Conservation (phyloP, 2,113 vertebrate genomes). For the Atherinomorus stipes region DNA sequence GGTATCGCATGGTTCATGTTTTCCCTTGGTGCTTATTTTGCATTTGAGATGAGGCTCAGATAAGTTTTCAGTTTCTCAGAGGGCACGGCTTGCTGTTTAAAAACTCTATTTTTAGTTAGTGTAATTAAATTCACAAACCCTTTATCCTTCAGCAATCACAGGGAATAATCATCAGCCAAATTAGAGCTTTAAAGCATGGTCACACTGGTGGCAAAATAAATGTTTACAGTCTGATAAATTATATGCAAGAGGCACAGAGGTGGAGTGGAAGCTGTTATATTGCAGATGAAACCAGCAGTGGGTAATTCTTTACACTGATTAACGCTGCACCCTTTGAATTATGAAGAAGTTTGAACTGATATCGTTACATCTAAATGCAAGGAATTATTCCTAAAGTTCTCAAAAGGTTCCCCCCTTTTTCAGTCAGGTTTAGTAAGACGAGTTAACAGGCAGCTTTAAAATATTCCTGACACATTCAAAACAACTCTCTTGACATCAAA, state of each 20-base stretch:
- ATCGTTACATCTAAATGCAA: constrained; percentile 36
- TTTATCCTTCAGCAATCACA: constrained; percentile 20
- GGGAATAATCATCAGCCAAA: constrained; percentile 39
- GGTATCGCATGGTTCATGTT: background rate
- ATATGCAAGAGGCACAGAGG: constrained; percentile 36
- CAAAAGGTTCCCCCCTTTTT: constrained; percentile 16
- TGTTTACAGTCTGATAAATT: constrained; percentile 55
- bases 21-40: background rate
- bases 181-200: constrained; percentile 47
- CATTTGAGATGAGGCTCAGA: constrained; percentile 5
- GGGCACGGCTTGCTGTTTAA: constrained; percentile 19
- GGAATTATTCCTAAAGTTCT: constrained; percentile 33
- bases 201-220: constrained; percentile 49
- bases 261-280: constrained; percentile 32
- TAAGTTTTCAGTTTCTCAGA: constrained; percentile 27
- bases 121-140: constrained; percentile 55
- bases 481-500: constrained; percentile 74
- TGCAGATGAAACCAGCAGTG: constrained; percentile 39
- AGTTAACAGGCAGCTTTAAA: constrained; percentile 57
- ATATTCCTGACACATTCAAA: constrained; percentile 72
- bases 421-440: constrained; percentile 3
- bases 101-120: constrained; percentile 27
- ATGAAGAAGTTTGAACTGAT: constrained; percentile 38
- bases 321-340: constrained; percentile 38
- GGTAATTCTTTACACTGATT: constrained; percentile 34